Conservation (phyloP, 2,113 vertebrate species). For the Odocoileus hemionus region DNA sequence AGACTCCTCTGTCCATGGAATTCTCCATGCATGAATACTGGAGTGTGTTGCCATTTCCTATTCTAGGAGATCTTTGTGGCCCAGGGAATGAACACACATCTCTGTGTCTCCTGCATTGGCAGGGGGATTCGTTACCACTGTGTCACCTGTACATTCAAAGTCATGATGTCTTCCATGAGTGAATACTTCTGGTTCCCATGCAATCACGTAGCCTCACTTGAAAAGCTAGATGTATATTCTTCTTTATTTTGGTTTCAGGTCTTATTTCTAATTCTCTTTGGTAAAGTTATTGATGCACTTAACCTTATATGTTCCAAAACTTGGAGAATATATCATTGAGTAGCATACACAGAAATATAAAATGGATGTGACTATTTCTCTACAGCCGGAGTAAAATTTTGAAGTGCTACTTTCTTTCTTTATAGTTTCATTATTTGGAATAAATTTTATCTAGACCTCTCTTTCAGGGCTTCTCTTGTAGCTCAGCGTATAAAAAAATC, state of each 20-base stretch:
- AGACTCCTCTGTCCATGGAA: neutral
- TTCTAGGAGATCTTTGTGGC: neutral
- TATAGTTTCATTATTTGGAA: constrained; percentile 3
- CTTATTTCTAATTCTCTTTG: neutral
- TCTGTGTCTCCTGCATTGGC: neutral
- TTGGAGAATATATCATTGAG: neutral
- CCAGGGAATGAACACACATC: neutral
- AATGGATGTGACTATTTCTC: neutral
- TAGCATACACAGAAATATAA: neutral
- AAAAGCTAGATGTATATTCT: neutral
- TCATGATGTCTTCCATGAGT: neutral
- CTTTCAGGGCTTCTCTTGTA: neutral
- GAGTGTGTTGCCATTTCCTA: neutral
- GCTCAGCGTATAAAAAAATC: neutral
- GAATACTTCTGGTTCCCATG: neutral
- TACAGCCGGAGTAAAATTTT: neutral
- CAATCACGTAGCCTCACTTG: neutral
- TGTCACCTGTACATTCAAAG: neutral
- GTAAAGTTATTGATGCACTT: neutral
- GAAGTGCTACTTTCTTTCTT: neutral
- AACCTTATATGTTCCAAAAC: neutral
- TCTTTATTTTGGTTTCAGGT: neutral
- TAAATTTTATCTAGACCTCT: neutral
- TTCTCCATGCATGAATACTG: neutral
- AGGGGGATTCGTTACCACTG: neutral